Base-by-base conservation (phyloP, 2,888 invertebrate genomes). In the Dioctria rufipes region DNA sequence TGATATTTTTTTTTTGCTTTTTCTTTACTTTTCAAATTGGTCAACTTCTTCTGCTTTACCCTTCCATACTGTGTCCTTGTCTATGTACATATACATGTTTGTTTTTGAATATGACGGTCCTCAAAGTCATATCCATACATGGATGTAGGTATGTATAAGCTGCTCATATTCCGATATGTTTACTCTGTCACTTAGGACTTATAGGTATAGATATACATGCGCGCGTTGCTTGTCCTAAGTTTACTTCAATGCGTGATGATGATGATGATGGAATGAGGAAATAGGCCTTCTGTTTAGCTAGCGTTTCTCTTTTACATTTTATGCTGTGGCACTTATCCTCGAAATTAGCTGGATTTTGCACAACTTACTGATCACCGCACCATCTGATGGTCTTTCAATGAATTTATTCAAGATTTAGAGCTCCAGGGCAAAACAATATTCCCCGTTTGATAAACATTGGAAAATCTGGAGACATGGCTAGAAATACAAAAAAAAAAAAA, bases 251-350 rank as follows among this genome's bases (percentile, higher is more conserved):
- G 25, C 25, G 25, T 25, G 25, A 25, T 25, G 25, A 25, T 25
- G 25, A 25, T 25, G 25, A 25, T 25, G n/a, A 13, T 4, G 61
- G 37, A 39, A 25, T 39, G 6, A 61, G 61, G 39, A 61, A 61
- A 61, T 61, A 39, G 61, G 39, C 6, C 61, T 25, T 61, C 61
- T 61, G 8, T 61, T 61, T 61, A 6, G 61, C 37, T 39, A 61
- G 40, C n/a, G 11, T 61, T 61, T 11, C 58, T 61, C n/a, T 25
- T 61, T 11, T 61, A 4, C 4, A 25, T 25, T 25, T 25, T 4
- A 37, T 37, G 37, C 25, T 11, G 37, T 61, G 61, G 39, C 40
- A 11, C 11, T 37, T 61, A 25, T 25, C 54, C 6, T 11, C 54
- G 54, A 54, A 54, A 54, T 54, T 54, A 3, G 54, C 11, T 54